Evolutionary conservation across 1,140 invertebrate species (phyloP).

Genomic region (Lutraria rhynchaena): DNA sequence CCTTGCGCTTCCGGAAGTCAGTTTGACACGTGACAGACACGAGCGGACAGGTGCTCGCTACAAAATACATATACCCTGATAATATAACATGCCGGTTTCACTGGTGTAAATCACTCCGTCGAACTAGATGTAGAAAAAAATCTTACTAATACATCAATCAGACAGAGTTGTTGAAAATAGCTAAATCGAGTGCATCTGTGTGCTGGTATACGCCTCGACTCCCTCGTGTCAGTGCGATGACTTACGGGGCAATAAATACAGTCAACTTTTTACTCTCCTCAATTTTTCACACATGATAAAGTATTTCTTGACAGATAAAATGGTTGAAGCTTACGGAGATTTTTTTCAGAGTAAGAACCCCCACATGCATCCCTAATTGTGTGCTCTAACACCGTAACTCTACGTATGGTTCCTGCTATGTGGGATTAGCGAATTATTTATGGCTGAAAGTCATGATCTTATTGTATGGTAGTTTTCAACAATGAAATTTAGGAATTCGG

Average conservation of each 20-base stretch:
- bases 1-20: slow-evolving; percentile 38
- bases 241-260: slow-evolving; percentile 37
- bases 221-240: slow-evolving; percentile 29
- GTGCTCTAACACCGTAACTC: too few relatives aligned
- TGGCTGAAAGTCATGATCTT: too few relatives aligned
- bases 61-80: slow-evolving; percentile 43
- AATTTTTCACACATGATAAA: slow-evolving; percentile 50
- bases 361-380: too few relatives aligned
- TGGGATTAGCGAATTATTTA: too few relatives aligned
- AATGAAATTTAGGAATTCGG: too few relatives aligned
- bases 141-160: slow-evolving; percentile 46
- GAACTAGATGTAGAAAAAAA: slow-evolving; percentile 32
- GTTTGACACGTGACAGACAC: slow-evolving; percentile 56
- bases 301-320: slow-evolving; percentile 44
- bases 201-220: slow-evolving; percentile 26
- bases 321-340: slow-evolving; percentile 5
- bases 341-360: slow-evolving; percentile 16
- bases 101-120: slow-evolving; percentile 43
- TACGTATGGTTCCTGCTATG: too few relatives aligned
- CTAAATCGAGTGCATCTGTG: slow-evolving; percentile 52
- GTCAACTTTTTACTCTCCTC: slow-evolving; percentile 10
- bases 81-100: slow-evolving; percentile 29
- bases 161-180: slow-evolving; percentile 52
- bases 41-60: slow-evolving; percentile 38
- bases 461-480: too few relatives aligned